Percentiles rank a stretch among this genome's conserved stretches.
Conservation (phyloP, 2,113 vertebrate genomes). For the Oryzias javanicus region DNA sequence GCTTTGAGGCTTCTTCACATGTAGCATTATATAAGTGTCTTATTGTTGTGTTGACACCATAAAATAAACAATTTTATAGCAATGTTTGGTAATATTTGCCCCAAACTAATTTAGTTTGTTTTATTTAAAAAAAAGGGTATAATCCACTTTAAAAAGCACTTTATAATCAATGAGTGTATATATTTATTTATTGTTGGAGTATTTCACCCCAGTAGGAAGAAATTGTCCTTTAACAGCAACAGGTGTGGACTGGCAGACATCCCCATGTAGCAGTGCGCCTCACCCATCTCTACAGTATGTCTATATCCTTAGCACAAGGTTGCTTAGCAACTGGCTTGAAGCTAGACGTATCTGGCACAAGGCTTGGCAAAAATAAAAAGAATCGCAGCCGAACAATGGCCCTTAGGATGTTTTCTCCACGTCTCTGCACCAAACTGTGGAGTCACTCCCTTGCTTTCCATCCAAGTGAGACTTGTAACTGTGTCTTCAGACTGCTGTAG, state of each 20-base stretch:
- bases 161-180: slow-evolving; percentile 11
- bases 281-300: slow-evolving; percentile 42
- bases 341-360: slow-evolving; percentile 53
- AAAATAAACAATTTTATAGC: neutral
- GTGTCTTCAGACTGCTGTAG: slow-evolving; percentile 5
- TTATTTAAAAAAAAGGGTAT: neutral
- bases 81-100: neutral
- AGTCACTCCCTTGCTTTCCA: slow-evolving; percentile 33
- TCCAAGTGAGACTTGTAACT: slow-evolving; percentile 20
- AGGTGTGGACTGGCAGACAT: slow-evolving; percentile 46
- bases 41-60: neutral
- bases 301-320: slow-evolving; percentile 57
- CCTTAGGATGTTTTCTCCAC: slow-evolving; percentile 29
- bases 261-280: slow-evolving; percentile 37
- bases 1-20: neutral
- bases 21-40: slow-evolving; percentile 16
- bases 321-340: slow-evolving; percentile 74
- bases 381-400: slow-evolving; percentile 39
- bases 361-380: slow-evolving; percentile 49
- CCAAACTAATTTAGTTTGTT: neutral
- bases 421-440: slow-evolving; percentile 38
- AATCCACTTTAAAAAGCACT: neutral
- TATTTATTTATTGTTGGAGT: neutral
- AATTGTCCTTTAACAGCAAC: slow-evolving; percentile 31
- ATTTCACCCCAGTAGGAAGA: slow-evolving; percentile 3